These are phyloP conservation scores for Lophura nycthemera DNA, from an alignment of 2,113 vertebrate species.

Conservation along the genomic window DNA sequence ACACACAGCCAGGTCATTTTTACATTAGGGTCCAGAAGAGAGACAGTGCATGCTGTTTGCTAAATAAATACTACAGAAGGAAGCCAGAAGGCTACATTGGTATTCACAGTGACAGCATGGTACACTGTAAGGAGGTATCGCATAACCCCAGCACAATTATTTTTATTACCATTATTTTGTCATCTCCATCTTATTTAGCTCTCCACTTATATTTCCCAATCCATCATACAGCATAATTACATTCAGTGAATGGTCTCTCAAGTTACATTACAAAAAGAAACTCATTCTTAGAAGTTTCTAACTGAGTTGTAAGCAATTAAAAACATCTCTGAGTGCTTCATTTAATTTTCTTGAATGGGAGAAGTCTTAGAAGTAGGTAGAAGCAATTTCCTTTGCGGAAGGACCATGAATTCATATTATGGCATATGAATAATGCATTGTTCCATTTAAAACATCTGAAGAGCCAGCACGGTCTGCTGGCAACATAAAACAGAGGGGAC, in stretches of 20 bases:
- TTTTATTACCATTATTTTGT: slow-evolving; percentile 72
- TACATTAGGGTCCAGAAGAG: neutral
- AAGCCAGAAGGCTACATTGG: neutral
- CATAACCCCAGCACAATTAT: slow-evolving; percentile 32
- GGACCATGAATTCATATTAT: slow-evolving; percentile 46
- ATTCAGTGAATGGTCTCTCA: slow-evolving; percentile 63
- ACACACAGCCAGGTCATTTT: neutral
- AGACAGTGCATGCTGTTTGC: neutral
- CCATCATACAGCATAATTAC: slow-evolving; percentile 68
- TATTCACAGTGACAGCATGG: neutral
- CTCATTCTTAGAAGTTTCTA: slow-evolving; percentile 74
- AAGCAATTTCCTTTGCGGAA: slow-evolving; percentile 71
- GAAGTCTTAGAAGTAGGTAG: slow-evolving; percentile 68
- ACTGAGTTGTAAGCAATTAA: slow-evolving; percentile 68
- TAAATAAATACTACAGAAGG: neutral
- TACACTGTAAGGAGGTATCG: slow-evolving; percentile 30
- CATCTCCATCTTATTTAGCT: slow-evolving; percentile 62
- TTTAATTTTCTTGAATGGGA: slow-evolving; percentile 69
- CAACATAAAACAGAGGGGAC: neutral
- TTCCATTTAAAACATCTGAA: slow-evolving; percentile 63
- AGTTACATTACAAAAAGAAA: slow-evolving; percentile 65
- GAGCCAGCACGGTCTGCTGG: neutral
- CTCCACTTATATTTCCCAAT: slow-evolving; percentile 46
- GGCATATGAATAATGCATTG: slow-evolving; percentile 70
- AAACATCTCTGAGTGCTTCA: slow-evolving; percentile 35